Conservation (phyloP, 2,113 vertebrate genomes). For the Pogonocichla stellata region DNA sequence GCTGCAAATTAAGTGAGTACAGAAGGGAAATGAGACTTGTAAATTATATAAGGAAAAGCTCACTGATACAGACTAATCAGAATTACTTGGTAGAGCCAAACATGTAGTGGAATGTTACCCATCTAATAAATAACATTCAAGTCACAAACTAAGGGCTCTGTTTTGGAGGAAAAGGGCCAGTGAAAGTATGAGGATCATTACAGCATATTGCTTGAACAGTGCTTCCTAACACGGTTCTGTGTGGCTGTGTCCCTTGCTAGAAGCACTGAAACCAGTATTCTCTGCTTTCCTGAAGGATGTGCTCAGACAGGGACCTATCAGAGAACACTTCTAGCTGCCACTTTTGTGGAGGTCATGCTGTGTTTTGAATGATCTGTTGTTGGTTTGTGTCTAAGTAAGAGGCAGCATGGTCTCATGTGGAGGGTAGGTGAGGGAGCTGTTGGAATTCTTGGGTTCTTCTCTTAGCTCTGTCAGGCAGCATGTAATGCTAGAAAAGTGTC, state of each 20-base stretch:
- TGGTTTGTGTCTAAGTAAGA: not conserved
- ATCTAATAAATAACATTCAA: not conserved
- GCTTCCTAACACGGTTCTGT: not conserved
- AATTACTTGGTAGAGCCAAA: not conserved
- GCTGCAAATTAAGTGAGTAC: not conserved
- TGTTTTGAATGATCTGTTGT: not conserved
- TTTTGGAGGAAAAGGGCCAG: not conserved
- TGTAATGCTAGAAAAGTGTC: not conserved
- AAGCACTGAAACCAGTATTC: not conserved
- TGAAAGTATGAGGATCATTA: not conserved
- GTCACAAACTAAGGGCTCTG: not conserved
- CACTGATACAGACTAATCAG: not conserved
- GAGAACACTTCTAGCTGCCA: not conserved
- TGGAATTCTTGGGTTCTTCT: not conserved
- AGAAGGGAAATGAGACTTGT: not conserved
- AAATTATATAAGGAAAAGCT: not conserved
- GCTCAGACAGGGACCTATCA: not conserved
- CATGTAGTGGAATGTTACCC: fast-evolving
- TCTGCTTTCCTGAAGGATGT: not conserved
- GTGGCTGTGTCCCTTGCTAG: not conserved
- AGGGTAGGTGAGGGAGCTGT: not conserved
- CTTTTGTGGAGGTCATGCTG: not conserved
- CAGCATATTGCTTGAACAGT: not conserved
- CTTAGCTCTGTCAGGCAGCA: not conserved
- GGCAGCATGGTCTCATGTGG: not conserved